Percentiles rank a stretch among this genome's conserved stretches.
phyloP scores from a whole-genome alignment of 1,140 invertebrate species.

The Teleogryllus occipitalis region DNA sequence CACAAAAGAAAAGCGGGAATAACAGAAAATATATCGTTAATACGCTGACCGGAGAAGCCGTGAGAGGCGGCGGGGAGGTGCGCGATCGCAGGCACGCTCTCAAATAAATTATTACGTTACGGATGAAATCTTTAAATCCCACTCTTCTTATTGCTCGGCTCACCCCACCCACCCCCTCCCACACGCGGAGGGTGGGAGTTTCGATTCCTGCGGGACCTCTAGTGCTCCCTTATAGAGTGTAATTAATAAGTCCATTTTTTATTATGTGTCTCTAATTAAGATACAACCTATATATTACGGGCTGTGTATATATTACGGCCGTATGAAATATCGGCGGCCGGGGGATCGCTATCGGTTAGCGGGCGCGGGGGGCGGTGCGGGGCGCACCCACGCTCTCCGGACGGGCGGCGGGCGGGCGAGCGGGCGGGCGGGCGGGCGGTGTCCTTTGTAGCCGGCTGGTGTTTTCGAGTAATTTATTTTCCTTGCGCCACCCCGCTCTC shows the following conservation, averaged over 20 bases:
- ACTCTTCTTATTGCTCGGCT: not conserved
- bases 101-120: not conserved
- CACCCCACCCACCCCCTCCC: not conserved
- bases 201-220: not conserved
- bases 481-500: not conserved
- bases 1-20: not conserved
- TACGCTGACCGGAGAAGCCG: not conserved
- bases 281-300: not conserved
- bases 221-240: not conserved
- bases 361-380: no score
- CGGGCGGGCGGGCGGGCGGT: not conserved
- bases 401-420: no score
- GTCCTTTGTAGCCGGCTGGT: conserved; percentile 2
- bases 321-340: not conserved
- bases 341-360: not conserved
- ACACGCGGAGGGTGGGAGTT: no score
- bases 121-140: not conserved
- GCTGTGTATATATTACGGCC: not conserved
- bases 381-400: no score
- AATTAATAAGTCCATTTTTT: conserved; percentile 1
- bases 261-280: not conserved
- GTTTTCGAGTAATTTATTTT: not conserved
- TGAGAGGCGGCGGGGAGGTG: not conserved
- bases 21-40: not conserved
- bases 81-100: not conserved